These are phyloP conservation scores for Bombus huntii DNA, from an alignment of 1,140 invertebrate species.

Conservation along the genomic window DNA sequence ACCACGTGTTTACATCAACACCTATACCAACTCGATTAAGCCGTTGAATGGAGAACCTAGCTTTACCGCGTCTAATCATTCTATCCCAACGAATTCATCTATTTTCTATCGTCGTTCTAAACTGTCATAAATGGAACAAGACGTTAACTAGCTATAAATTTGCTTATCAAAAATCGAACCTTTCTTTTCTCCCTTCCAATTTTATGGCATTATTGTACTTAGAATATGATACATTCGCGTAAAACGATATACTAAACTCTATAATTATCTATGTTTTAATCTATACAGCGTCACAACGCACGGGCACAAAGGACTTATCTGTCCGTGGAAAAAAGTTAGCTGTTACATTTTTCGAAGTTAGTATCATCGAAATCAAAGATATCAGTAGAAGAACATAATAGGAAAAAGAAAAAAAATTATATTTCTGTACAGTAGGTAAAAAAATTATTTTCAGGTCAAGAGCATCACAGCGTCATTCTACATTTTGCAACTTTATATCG, in stretches of 20 bases:
- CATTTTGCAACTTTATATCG: too few species aligned
- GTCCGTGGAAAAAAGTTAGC: neutral
- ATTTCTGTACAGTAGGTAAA: neutral
- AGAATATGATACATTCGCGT: too few species aligned
- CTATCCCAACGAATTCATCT: neutral
- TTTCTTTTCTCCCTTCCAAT: neutral
- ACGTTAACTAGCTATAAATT: neutral
- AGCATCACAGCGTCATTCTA: too few species aligned
- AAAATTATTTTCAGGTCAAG: too few species aligned
- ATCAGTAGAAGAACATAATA: neutral
- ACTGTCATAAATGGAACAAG: neutral
- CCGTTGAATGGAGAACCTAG: neutral
- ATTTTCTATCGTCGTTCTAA: neutral
- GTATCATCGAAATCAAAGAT: neutral
- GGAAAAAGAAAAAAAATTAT: neutral
- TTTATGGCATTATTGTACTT: too few species aligned
- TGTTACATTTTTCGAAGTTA: neutral
- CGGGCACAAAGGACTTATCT: neutral
- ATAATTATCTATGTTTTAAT: too few species aligned
- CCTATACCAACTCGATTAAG: slow-evolving; percentile 19
- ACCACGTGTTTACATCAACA: slow-evolving; percentile 16
- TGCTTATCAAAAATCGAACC: neutral
- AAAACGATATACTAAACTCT: too few species aligned
- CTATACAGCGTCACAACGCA: neutral
- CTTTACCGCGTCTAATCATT: neutral